A percentile compares a stretch with the other conserved stretches of the same genome.
These are phyloP conservation scores for Scaptodrosophila latifasciaeformis DNA, from an alignment of 2,888 invertebrate species.

Conservation along the genomic window DNA sequence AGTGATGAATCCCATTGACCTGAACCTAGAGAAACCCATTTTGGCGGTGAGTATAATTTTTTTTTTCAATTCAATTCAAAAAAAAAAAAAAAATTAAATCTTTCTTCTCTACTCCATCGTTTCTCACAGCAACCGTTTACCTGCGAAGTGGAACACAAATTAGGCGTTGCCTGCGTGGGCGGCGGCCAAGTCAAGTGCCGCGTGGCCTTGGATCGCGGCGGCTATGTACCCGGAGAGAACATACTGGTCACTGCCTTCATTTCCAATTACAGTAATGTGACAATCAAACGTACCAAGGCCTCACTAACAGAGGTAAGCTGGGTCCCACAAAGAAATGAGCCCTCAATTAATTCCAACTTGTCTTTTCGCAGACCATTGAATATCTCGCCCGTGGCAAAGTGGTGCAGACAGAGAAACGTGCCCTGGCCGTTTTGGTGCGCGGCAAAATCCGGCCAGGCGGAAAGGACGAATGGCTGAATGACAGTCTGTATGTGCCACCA, in stretches of 20 bases:
- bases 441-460: conserved; percentile 89
- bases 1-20: conserved; percentile 95
- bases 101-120: too few relatives aligned
- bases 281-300: conserved; percentile 89
- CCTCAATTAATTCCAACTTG: not conserved
- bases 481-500: conserved; percentile 93
- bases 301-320: conserved; percentile 81
- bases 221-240: conserved; percentile 96
- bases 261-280: conserved; percentile 88
- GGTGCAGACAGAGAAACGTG: conserved; percentile 89
- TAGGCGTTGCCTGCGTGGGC: conserved; percentile 91
- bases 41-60: conserved; percentile 82
- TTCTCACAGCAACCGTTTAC: conserved; percentile 86
- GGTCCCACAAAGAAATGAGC: not conserved
- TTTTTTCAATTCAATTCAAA: too few relatives aligned
- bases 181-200: conserved; percentile 91
- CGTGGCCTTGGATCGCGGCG: conserved; percentile 91
- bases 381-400: conserved; percentile 91
- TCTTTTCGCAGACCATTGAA: conserved; percentile 83
- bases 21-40: conserved; percentile 91
- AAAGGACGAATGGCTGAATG: conserved; percentile 89
- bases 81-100: too few relatives aligned
- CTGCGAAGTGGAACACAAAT: conserved; percentile 92
- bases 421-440: conserved; percentile 85
- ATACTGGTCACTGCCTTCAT: conserved; percentile 90